Evolutionary conservation across 2,888 invertebrate genomes (phyloP).

Genomic region (Drosophila prolongata): DNA sequence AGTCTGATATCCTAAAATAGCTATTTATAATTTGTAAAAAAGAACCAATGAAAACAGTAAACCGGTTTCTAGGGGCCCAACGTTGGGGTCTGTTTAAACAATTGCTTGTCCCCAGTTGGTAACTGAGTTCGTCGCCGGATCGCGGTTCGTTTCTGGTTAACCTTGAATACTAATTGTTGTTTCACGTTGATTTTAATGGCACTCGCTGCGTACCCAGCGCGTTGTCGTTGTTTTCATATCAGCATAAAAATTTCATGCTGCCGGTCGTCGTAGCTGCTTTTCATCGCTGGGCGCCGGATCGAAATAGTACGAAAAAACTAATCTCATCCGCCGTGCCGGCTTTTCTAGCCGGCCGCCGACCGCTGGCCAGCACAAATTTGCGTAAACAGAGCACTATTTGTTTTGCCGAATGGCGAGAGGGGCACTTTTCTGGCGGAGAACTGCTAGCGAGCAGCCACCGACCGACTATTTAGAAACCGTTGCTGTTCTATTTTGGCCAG

Average conservation of each 20-base stretch:
- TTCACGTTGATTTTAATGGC: slow-evolving; percentile 74
- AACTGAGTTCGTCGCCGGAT: slow-evolving; percentile 19
- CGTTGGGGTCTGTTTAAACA: slow-evolving; percentile 34
- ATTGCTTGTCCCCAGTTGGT: slow-evolving; percentile 43
- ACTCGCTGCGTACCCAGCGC: slow-evolving; percentile 56
- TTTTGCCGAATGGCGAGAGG: slow-evolving; percentile 37
- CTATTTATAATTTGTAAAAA: slow-evolving; percentile 14
- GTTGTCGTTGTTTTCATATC: slow-evolving; percentile 56
- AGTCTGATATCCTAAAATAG: slow-evolving; percentile 2
- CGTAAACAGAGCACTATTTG: slow-evolving; percentile 66
- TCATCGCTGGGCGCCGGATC: slow-evolving; percentile 74
- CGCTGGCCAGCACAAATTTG: slow-evolving; percentile 56
- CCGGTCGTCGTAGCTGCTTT: slow-evolving; percentile 14
- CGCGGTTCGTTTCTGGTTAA: slow-evolving; percentile 71
- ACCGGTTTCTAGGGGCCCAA: slow-evolving; percentile 22
- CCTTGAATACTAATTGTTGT: slow-evolving; percentile 78
- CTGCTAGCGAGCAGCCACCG: slow-evolving; percentile 2
- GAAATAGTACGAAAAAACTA: slow-evolving; percentile 82
- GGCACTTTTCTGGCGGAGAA: slow-evolving; percentile 2
- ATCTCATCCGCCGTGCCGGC: slow-evolving; percentile 69
- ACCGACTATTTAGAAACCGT: slow-evolving; percentile 69
- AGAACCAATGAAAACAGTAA: not conserved
- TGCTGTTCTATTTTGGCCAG: slow-evolving; percentile 78
- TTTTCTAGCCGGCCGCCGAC: slow-evolving; percentile 59
- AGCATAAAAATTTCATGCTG: slow-evolving; percentile 76